Conservation (phyloP, 2,888 invertebrate genomes). For the Paralinhomoeus sp. region DNA sequence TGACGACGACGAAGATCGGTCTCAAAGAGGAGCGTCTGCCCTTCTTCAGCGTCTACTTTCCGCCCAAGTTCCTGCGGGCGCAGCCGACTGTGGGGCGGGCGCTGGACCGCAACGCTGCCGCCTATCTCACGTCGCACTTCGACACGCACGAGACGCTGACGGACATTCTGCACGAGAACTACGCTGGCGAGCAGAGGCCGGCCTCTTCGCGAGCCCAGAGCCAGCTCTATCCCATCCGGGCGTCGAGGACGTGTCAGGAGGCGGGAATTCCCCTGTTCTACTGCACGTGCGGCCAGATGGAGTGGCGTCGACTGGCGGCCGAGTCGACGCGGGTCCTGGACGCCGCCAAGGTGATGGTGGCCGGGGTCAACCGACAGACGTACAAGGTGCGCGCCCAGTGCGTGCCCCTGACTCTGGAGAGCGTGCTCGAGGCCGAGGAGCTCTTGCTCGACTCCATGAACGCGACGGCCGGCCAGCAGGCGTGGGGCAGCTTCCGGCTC, state of each 20-base stretch:
- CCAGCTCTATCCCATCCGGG: neutral
- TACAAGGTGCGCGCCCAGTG: no score
- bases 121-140: neutral
- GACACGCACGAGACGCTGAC: conserved; percentile 1
- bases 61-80: neutral
- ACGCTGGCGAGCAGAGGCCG: neutral
- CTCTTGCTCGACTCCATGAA: no score
- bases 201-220: neutral
- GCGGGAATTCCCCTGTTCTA: conserved; percentile 1
- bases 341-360: no score
- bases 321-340: no score
- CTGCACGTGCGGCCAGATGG: neutral
- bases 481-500: neutral
- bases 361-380: no score
- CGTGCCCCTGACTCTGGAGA: no score
- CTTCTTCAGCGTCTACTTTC: neutral
- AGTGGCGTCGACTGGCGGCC: no score
- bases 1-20: neutral
- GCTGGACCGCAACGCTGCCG: neutral
- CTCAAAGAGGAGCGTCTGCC: neutral
- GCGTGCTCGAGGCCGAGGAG: no score
- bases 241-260: neutral
- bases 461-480: no score
- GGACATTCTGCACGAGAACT: conserved; percentile 2
- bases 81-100: neutral